Percentiles rank a stretch among this genome's conserved stretches.
Evolutionary conservation across 2,113 vertebrate species (phyloP).

Genomic region (Paradisaea rubra): DNA sequence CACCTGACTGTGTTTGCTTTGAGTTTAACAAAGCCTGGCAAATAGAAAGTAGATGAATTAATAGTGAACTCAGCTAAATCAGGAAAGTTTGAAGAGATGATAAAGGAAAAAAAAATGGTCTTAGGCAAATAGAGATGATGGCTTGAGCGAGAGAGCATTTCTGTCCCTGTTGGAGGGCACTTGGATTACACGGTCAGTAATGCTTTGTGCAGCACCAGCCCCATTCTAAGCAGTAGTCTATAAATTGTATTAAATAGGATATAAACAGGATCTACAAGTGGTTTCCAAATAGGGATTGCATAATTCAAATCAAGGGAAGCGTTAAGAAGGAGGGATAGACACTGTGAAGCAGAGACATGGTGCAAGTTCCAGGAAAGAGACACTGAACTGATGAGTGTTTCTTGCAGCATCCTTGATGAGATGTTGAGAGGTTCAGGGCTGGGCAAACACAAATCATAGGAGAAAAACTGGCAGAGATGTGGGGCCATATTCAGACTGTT

Average conservation of each 20-base stretch:
- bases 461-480: background rate
- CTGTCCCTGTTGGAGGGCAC: background rate
- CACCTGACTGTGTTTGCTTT: background rate
- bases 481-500: slow-evolving; percentile 11
- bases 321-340: background rate
- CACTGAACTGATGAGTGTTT: background rate
- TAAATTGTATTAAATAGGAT: background rate
- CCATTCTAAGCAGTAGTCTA: background rate
- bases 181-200: background rate
- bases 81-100: background rate
- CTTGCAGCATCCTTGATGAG: background rate
- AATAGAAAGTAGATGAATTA: slow-evolving; percentile 1
- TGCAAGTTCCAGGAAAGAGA: background rate
- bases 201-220: background rate
- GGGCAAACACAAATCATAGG: background rate
- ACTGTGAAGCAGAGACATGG: background rate
- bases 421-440: background rate
- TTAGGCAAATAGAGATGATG: background rate
- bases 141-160: background rate
- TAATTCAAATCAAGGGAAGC: background rate
- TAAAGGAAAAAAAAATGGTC: background rate
- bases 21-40: background rate
- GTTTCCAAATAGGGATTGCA: background rate
- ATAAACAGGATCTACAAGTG: background rate
- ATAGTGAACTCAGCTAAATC: background rate